These are phyloP conservation scores for Andrena trimmerana DNA, from an alignment of 2,888 invertebrate genomes.

Conservation along the genomic window DNA sequence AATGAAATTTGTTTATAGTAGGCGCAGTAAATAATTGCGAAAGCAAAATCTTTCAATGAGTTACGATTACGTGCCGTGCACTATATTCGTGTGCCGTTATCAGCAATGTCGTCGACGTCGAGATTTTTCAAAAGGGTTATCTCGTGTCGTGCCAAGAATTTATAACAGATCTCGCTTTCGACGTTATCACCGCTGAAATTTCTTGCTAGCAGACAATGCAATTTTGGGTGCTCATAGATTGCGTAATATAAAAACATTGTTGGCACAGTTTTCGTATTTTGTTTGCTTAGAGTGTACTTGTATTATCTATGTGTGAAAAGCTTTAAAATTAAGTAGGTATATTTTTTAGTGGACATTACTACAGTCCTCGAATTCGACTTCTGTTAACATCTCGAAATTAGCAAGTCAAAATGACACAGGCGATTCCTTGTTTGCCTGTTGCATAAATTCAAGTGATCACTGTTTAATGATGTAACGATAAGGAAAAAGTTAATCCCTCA, in stretches of 20 bases:
- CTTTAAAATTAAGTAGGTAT: no score
- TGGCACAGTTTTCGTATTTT: no score
- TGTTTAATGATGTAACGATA: no score
- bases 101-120: neutral
- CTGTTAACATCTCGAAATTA: no score
- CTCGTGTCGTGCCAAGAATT: constrained; percentile 56
- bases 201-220: constrained; percentile 37
- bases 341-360: no score
- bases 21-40: neutral
- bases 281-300: no score
- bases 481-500: no score
- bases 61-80: neutral
- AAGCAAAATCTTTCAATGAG: neutral
- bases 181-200: constrained; percentile 31
- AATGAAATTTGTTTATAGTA: neutral
- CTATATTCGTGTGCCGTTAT: constrained; percentile 18
- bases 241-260: neutral
- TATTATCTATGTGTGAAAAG: no score
- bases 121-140: constrained; percentile 49
- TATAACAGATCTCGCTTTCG: constrained; percentile 46
- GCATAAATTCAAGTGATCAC: no score
- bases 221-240: constrained; percentile 22
- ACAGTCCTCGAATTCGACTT: no score
- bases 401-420: no score
- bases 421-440: no score